phyloP scores from a whole-genome alignment of 2,113 vertebrate species.

The Phyllopteryx taeniolatus region DNA sequence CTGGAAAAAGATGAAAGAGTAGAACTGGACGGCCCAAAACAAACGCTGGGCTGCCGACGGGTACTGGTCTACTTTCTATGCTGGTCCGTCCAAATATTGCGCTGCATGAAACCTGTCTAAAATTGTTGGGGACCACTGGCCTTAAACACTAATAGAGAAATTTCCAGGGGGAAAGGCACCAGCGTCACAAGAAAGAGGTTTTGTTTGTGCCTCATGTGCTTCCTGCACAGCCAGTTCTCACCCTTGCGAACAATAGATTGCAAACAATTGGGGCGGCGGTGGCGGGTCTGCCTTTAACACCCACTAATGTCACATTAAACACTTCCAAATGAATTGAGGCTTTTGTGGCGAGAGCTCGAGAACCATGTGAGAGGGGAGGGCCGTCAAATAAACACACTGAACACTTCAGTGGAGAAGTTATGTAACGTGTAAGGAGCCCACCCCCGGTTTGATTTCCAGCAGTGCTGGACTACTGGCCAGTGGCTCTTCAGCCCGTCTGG shows the following conservation, averaged over 20 bases:
- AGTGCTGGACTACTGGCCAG: neutral
- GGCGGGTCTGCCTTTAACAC: slow-evolving; percentile 43
- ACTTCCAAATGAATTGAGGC: slow-evolving; percentile 54
- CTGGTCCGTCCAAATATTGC: neutral
- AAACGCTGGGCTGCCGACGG: too few relatives aligned
- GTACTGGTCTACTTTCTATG: too few relatives aligned
- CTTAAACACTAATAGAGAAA: neutral
- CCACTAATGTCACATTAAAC: slow-evolving; percentile 57
- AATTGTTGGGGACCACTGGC: neutral
- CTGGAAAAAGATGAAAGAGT: neutral
- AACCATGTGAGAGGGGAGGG: slow-evolving; percentile 23
- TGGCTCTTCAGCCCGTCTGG: neutral
- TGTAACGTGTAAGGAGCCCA: slow-evolving; percentile 29
- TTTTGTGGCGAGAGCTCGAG: slow-evolving; percentile 57
- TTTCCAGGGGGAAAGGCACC: neutral
- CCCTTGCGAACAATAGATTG: slow-evolving; percentile 46
- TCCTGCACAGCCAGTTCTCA: slow-evolving; percentile 44
- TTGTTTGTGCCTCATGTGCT: slow-evolving; percentile 17
- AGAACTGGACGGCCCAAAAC: too few relatives aligned
- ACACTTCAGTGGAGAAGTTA: slow-evolving; percentile 32
- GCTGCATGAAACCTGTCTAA: neutral
- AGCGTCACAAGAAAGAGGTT: neutral
- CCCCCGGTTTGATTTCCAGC: slow-evolving; percentile 21
- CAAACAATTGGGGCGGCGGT: slow-evolving; percentile 25
- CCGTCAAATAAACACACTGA: slow-evolving; percentile 26